Base-by-base conservation (phyloP, 2,888 invertebrate genomes). In the Priocnemis perturbator region DNA sequence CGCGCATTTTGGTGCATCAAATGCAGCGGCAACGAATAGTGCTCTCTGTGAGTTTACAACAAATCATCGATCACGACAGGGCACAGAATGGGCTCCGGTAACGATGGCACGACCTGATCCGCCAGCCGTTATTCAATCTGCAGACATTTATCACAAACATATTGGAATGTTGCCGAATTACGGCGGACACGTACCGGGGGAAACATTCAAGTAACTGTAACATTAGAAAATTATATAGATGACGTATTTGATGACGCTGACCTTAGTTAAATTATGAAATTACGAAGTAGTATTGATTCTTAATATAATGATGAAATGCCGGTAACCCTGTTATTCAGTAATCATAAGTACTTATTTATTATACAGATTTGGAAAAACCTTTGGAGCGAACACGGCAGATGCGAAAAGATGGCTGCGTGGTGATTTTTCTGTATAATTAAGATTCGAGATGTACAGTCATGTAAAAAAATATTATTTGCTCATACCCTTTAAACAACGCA, bases 81-180 rank as follows among this genome's bases (percentile, higher is more conserved):
- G 93, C 82, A 93, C 93, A 7, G 94, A 94, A 87, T 95, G 95
- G 95, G 93, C 94, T 30, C 94, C 95, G 4, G 92, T 93, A 9
- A 92, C 91, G 73, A 91, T 93, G 71, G 89, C 91, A 76, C 85
- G 89, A 56, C 90, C 90, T 2, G 91, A 91, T 84, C 91, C 91
- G n/a, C 91, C 91, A 0, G 81, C 90, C 19, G 74, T 90, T n/a
- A 89, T 90, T 56, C 90, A 90, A 76, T 90, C 90, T 0, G 86
- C 93, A 14, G 92, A 93, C 85, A 92, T 95, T 72, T 95, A 95
- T 85, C 94, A 93, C 84, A 93, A 93, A 71, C 93, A 94, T 78
- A 91, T 93, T 47, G 95, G 95, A 4, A 92, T 95, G 90, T 86
- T 95, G 77, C 95, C 95, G 0, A 94, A 93, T 88, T 96, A 95